Base-by-base conservation (phyloP, 2,888 invertebrate species). In the Baronia brevicornis region DNA sequence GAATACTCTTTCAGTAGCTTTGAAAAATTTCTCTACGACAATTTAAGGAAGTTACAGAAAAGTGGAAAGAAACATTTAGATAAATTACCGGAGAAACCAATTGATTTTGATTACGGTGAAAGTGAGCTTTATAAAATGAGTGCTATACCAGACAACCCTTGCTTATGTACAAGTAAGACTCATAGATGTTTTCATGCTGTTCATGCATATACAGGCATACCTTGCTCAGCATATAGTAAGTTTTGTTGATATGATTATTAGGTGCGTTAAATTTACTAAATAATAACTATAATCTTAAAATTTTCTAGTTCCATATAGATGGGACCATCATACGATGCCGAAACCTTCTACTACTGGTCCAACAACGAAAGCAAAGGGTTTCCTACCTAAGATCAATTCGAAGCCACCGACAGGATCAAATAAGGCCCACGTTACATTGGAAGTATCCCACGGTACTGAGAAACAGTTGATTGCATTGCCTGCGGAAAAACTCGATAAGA, bases 131-230 rank as follows among this genome's bases (percentile, higher is more conserved):
- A 89, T 56, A 89, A 89, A 60, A 87, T 88, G 77, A 88, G 87
- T 41, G 80, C 87, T 35, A 74, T 88, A 39, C 86, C 85, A 10
- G 91, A 91, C 50, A 93, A 93, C 64, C 92, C 94, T 1, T 87
- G 92, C 43, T 86, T 92, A 36, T 96, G 96, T 64, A 94, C 94
- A 6, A 92, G 91, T 47, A 91, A 92, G 57, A 96, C 96, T 2
- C 94, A 96, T 64, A 87, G 95, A 46, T 96, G 96, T 74, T 91
- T 92, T 62, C 96, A 96, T 63, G 95, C 95, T 1, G 91, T 95
- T 5, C 95, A 96, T 66, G 95, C 96, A 12, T 96, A 96, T 61
- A 95, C 95, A 2, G 93, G 93, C 5, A 86, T 95, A 33, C 96
- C 96, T 2, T 94, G 94, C 67, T 93, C 93, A 19, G 93, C 94